Percentiles rank a stretch among this genome's conserved stretches.
These are phyloP conservation scores for Cotesia glomerata DNA, from an alignment of 1,140 invertebrate species.

Conservation along the genomic window DNA sequence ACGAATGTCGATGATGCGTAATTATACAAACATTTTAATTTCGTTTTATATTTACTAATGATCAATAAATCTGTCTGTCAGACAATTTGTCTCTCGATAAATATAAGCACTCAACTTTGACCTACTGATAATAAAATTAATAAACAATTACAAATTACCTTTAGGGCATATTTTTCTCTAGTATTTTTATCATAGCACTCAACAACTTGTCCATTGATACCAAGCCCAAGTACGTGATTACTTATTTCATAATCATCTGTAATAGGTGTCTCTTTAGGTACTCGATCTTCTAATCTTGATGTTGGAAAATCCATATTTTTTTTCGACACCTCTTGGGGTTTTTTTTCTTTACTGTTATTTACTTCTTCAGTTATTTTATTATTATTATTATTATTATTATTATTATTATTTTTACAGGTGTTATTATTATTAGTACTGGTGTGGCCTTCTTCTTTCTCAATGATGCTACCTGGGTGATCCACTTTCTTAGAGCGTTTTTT, in stretches of 20 bases:
- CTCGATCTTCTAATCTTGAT: constrained; percentile 41
- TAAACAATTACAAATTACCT: constrained; percentile 67
- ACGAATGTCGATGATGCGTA: constrained; percentile 13
- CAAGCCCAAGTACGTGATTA: constrained; percentile 93
- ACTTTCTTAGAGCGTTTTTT: not conserved
- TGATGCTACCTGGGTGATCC: not conserved
- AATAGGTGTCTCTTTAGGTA: constrained; percentile 80
- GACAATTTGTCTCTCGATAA: too few relatives aligned
- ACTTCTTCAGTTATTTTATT: not conserved
- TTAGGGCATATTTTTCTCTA: constrained; percentile 84
- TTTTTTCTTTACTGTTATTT: constrained; percentile 15
- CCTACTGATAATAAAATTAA: not conserved
- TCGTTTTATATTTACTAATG: too few relatives aligned
- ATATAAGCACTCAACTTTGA: not conserved
- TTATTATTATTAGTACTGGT: not conserved
- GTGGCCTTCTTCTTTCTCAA: not conserved
- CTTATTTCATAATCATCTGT: constrained; percentile 94
- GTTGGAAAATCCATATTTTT: constrained; percentile 46
- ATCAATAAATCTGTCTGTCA: too few relatives aligned
- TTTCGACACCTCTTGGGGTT: not conserved
- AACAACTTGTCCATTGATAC: constrained; percentile 95
- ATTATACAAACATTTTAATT: constrained; percentile 5
- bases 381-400: not conserved
- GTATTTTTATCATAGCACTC: constrained; percentile 74
- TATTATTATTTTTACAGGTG: not conserved